Percentiles rank a stretch among this genome's conserved stretches.
These are phyloP conservation scores for Acheta domesticus DNA, from an alignment of 2,888 invertebrate species.

Conservation along the genomic window DNA sequence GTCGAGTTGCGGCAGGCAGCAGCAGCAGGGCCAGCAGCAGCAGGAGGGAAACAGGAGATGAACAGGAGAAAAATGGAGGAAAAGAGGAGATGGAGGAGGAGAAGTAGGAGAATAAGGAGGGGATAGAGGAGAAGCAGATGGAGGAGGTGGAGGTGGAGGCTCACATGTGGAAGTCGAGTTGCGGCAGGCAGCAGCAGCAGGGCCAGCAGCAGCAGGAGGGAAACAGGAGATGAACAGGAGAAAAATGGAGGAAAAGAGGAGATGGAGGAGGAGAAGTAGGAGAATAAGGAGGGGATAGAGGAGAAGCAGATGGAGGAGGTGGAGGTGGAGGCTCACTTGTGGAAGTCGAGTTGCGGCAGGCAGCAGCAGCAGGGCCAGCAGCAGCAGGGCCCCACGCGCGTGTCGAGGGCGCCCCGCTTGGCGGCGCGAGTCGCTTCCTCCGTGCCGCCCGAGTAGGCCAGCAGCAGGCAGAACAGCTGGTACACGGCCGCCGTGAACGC, in stretches of 20 bases:
- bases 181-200: constrained; percentile 57
- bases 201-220: constrained; percentile 77
- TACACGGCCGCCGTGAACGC: constrained; percentile 67
- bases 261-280: not conserved
- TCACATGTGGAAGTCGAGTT: constrained; percentile 51
- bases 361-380: constrained; percentile 65
- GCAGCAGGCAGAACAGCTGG: constrained; percentile 63
- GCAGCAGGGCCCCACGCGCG: constrained; percentile 66
- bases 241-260: too few relatives aligned
- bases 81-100: too few relatives aligned
- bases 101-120: not conserved
- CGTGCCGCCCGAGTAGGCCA: constrained; percentile 63
- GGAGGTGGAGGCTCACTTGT: constrained; percentile 49
- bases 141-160: constrained; percentile 26
- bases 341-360: constrained; percentile 56
- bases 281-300: too few relatives aligned
- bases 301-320: not conserved
- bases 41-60: too few relatives aligned
- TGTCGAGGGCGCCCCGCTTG: constrained; percentile 57
- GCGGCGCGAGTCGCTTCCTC: constrained; percentile 57
- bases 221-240: too few relatives aligned
- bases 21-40: too few relatives aligned
- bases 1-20: too few relatives aligned
- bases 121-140: too few relatives aligned
- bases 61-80: too few relatives aligned